Percentiles rank a stretch among this genome's conserved stretches.
phyloP scores from a whole-genome alignment of 1,140 invertebrate genomes.

The Drosophila nebulosa region DNA sequence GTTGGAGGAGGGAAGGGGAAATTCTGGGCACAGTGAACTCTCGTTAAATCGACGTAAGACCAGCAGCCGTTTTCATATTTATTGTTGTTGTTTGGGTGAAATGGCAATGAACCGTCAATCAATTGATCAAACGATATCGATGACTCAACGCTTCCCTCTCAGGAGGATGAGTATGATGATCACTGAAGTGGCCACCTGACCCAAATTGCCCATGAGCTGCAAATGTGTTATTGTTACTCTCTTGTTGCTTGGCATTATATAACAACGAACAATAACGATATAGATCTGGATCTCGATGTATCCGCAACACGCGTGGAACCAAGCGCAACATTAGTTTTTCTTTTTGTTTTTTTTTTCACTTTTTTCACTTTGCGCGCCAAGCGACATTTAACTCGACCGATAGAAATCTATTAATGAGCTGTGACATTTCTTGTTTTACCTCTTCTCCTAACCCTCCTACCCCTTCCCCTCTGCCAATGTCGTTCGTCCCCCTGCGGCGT shows the following conservation, averaged over 20 bases:
- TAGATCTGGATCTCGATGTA: slow-evolving; percentile 28
- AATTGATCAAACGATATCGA: slow-evolving; percentile 6
- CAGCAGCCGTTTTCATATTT: slow-evolving; percentile 35
- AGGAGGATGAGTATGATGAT: background rate
- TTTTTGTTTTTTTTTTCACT: slow-evolving; percentile 31
- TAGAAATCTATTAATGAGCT: slow-evolving; percentile 71
- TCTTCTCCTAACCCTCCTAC: too few species aligned
- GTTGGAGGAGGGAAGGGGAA: background rate
- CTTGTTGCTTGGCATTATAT: slow-evolving; percentile 22
- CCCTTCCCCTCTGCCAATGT: background rate
- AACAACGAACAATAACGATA: slow-evolving; percentile 11
- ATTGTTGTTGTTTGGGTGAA: slow-evolving; percentile 47
- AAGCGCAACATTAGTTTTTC: slow-evolving; percentile 7
- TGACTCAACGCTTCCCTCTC: slow-evolving; percentile 10
- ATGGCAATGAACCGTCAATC: slow-evolving; percentile 59
- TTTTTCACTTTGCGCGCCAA: slow-evolving; percentile 37
- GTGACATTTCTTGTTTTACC: slow-evolving; percentile 39
- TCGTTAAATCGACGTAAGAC: slow-evolving; percentile 23
- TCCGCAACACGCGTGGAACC: slow-evolving; percentile 8
- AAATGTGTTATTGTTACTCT: background rate
- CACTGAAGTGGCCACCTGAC: slow-evolving; percentile 8
- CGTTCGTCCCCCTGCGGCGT: background rate
- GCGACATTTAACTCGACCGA: slow-evolving; percentile 58
- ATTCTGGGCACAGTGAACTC: slow-evolving; percentile 51
- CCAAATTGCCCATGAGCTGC: slow-evolving; percentile 18